These are phyloP conservation scores for Clarias fuscus DNA, from an alignment of 2,797 vertebrate genomes.

Conservation along the genomic window DNA sequence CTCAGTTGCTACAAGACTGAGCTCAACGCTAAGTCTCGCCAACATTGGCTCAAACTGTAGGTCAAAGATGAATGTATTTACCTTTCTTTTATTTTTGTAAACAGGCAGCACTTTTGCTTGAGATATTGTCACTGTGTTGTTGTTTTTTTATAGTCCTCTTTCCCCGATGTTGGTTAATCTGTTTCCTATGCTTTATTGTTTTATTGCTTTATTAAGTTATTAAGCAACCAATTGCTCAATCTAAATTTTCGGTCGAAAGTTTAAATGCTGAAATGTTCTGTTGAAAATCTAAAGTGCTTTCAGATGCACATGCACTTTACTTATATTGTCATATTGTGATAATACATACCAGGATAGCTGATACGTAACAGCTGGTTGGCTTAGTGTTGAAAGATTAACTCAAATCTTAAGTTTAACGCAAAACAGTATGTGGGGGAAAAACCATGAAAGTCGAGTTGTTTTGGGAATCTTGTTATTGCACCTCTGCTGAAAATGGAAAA, in stretches of 20 bases:
- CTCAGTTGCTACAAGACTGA: conserved; percentile 20
- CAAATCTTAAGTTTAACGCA: neutral
- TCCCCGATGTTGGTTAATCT: neutral
- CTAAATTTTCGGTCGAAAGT: neutral
- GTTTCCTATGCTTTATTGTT: neutral
- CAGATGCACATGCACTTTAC: neutral
- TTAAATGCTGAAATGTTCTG: neutral
- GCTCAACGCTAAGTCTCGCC: conserved; percentile 6
- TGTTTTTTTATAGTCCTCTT: neutral
- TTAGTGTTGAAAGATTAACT: neutral
- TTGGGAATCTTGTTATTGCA: neutral
- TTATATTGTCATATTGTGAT: too few species aligned
- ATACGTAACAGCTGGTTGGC: neutral
- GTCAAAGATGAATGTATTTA: neutral
- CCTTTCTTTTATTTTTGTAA: too few species aligned
- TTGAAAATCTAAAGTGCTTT: neutral
- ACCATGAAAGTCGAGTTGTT: neutral
- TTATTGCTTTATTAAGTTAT: neutral
- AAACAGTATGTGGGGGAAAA: neutral
- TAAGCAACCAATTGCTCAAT: neutral
- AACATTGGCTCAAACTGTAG: neutral
- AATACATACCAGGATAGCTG: neutral
- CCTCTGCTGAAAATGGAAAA: neutral
- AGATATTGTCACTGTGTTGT: neutral
- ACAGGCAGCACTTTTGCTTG: neutral